Evolutionary conservation across 2,797 vertebrate genomes (phyloP).

Genomic region (Threskiornis aethiopicus): DNA sequence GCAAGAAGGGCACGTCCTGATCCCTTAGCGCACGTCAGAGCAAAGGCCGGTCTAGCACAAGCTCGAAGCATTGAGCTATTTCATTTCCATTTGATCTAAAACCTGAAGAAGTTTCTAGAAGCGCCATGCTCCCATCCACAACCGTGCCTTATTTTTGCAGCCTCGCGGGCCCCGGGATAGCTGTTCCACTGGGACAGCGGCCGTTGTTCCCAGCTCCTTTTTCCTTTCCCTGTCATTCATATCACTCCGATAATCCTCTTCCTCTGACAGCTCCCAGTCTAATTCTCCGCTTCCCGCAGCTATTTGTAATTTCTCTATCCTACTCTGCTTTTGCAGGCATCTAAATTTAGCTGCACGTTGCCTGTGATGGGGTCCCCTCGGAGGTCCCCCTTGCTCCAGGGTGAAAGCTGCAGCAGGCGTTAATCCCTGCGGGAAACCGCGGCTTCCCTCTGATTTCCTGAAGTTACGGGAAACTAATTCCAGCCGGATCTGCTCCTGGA

Average conservation of each 20-base stretch:
- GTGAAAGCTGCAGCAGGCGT: neutral
- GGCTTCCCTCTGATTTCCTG: neutral
- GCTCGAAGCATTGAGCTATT: neutral
- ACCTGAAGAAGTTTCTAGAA: neutral
- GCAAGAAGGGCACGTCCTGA: neutral
- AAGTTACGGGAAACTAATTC: neutral
- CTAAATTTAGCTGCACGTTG: neutral
- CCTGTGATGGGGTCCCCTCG: neutral
- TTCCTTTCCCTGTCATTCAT: neutral
- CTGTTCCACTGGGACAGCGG: neutral
- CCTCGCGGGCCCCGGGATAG: accelerated
- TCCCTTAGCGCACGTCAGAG: neutral
- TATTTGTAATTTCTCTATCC: neutral
- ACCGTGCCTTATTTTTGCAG: no score
- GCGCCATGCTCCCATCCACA: neutral
- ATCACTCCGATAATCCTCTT: neutral
- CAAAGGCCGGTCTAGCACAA: neutral
- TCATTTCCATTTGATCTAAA: neutral
- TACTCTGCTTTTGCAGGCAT: neutral
- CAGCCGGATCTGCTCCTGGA: neutral
- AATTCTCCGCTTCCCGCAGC: neutral
- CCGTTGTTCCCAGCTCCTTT: neutral
- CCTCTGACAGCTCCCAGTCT: neutral
- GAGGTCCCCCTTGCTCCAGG: neutral
- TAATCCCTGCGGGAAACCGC: neutral